A percentile compares a stretch with the other conserved stretches of the same genome.
phyloP scores from a whole-genome alignment of 1,140 invertebrate species.

The Hesperophylax magnus region DNA sequence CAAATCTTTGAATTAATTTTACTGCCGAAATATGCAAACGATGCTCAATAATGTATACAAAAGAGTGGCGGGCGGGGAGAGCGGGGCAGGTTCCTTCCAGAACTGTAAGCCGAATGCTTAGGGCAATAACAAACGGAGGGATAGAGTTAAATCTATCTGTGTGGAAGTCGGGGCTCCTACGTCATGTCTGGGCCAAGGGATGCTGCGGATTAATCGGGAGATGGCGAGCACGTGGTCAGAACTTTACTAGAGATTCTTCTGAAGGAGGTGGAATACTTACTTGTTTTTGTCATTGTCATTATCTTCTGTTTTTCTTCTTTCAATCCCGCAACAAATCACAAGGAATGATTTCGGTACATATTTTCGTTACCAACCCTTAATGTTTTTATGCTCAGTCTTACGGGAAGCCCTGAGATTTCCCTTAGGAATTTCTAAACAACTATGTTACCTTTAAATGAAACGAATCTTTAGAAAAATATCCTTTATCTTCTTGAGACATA shows the following conservation, averaged over 20 bases:
- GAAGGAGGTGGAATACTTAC: too few relatives aligned
- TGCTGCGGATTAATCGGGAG: not conserved
- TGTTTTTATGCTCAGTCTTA: too few relatives aligned
- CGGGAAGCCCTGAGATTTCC: too few relatives aligned
- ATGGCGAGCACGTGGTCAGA: not conserved
- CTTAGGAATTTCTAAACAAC: too few relatives aligned
- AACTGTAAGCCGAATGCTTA: conserved; percentile 55
- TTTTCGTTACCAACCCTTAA: too few relatives aligned
- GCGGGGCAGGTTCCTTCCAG: conserved; percentile 35
- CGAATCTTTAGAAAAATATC: too few relatives aligned
- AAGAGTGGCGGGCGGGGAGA: conserved; percentile 46
- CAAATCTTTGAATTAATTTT: conserved; percentile 74
- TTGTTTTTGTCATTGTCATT: too few relatives aligned
- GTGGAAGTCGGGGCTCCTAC: not conserved
- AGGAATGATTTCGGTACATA: too few relatives aligned
- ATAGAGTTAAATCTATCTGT: conserved; percentile 40
- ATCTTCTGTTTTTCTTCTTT: too few relatives aligned
- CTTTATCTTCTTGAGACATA: too few relatives aligned
- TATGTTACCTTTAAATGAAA: too few relatives aligned
- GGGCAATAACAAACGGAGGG: conserved; percentile 42
- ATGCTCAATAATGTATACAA: conserved; percentile 65
- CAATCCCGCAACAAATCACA: too few relatives aligned
- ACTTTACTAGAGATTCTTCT: not conserved
- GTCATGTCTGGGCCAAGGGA: not conserved
- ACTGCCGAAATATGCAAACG: conserved; percentile 72